phyloP scores from a whole-genome alignment of 37 sponge, comb jelly and placozoan species.

The Eunapius fragilis region DNA sequence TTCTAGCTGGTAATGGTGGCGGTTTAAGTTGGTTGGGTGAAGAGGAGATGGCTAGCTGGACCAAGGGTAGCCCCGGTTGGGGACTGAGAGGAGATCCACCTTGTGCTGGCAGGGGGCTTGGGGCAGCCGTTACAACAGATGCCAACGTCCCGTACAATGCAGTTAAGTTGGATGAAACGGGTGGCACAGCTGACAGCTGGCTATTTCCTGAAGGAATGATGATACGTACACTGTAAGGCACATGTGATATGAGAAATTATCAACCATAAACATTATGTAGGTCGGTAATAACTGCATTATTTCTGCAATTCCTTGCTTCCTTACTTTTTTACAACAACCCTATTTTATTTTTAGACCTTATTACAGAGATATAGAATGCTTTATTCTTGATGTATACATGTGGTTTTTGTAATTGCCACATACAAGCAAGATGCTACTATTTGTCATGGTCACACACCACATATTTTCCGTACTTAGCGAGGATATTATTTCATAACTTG shows the following conservation, averaged over 20 bases:
- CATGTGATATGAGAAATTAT: no score
- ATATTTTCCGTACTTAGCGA: no score
- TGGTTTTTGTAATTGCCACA: no score
- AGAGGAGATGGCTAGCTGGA: neutral
- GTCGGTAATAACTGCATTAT: no score
- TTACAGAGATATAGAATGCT: no score
- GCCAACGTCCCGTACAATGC: conserved; percentile 3
- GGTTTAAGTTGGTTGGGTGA: neutral
- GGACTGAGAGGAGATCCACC: neutral
- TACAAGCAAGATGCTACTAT: neutral
- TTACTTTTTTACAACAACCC: no score
- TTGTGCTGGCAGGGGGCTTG: neutral
- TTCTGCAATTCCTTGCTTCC: no score
- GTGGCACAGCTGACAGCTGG: neutral
- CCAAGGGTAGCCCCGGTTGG: conserved; percentile 19
- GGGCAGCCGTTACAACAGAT: neutral
- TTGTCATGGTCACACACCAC: no score
- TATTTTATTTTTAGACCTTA: no score
- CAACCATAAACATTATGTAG: no score
- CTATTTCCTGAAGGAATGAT: neutral
- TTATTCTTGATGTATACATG: no score
- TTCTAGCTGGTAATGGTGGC: neutral
- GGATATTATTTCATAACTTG: no score
- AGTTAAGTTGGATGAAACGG: neutral
- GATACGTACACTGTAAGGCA: neutral